phyloP scores from a whole-genome alignment of 2,797 vertebrate genomes.

The Choloepus didactylus region DNA sequence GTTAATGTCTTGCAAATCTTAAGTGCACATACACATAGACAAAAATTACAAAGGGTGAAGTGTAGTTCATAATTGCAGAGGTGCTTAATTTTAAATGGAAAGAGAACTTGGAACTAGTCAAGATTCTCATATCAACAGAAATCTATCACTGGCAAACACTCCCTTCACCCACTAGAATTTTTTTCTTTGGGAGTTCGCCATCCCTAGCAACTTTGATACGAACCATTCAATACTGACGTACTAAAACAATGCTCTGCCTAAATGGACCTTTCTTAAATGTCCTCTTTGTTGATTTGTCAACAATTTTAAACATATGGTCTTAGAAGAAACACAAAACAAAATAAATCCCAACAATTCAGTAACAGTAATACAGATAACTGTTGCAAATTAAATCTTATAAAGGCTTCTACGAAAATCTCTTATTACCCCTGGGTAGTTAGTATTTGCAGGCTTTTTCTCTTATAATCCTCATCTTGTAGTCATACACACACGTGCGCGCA shows the following conservation, averaged over 20 bases:
- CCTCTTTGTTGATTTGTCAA: slow-evolving; percentile 68
- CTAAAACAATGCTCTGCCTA: slow-evolving; percentile 42
- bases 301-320: slow-evolving; percentile 57
- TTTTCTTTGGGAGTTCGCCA: slow-evolving; percentile 67
- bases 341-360: slow-evolving; percentile 33
- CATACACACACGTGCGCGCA: not conserved
- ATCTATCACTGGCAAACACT: slow-evolving; percentile 36
- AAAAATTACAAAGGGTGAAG: slow-evolving; percentile 50
- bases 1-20: slow-evolving; percentile 20
- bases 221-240: slow-evolving; percentile 51
- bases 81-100: slow-evolving; percentile 77
- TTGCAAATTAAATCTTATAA: slow-evolving; percentile 76
- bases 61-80: slow-evolving; percentile 61
- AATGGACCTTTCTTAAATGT: slow-evolving; percentile 58
- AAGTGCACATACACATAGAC: not conserved
- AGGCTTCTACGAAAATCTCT: slow-evolving; percentile 70
- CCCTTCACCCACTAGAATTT: slow-evolving; percentile 55
- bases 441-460: slow-evolving; percentile 7
- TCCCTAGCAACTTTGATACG: slow-evolving; percentile 60
- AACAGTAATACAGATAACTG: slow-evolving; percentile 70
- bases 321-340: slow-evolving; percentile 46
- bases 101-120: slow-evolving; percentile 69
- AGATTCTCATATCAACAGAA: slow-evolving; percentile 70
- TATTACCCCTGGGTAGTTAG: slow-evolving; percentile 48
- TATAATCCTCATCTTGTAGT: slow-evolving; percentile 56